Evolutionary conservation across 2,113 vertebrate species (phyloP), one percentile per base, ranked within the genome.

Genomic region (Lanius ludovicianus): DNA sequence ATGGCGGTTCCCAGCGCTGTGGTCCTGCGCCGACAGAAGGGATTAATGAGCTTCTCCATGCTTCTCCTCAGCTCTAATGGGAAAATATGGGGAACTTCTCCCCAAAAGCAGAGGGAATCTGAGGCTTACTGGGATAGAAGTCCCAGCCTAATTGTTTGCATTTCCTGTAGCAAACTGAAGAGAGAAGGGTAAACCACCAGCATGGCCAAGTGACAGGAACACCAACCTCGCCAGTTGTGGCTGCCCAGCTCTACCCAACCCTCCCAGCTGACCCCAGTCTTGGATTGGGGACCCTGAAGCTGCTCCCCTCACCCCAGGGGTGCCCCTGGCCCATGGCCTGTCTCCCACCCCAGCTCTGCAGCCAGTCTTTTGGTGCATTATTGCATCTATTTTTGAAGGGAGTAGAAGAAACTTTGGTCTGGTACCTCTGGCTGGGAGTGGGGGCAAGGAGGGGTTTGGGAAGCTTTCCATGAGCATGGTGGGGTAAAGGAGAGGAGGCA

Each of bases 31-130:
- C 1, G 9, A 28, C 3, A 17, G 13, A 31, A 2, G 8, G 21
- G 18, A 16, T 12, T 1, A 5, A 8, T 0, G 63, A 53, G n/a
- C 13, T 81, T n/a, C 64, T 25, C 31, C 13, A 3, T 0, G 2
- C 27, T 42, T 59, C 44, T 67, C 15, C 11, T 15, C 39, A 24
- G 30, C 14, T 10, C 28, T 2, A 4, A 20, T 1, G 27, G 41
- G 56, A 60, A 62, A 64, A 27, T 0, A 0, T 0, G 3, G 31
- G 52, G n/a, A 37, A 10, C 23, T 15, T 59, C 18, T 79, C 7
- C 23, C 13, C 16, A 11, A 9, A 47, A 47, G 64, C 46, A 47
- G 46, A 47, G 57, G 24, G 41, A 44, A 63, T 2, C 10, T 10
- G 2, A n/a, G 22, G 16, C 21, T 83, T 35, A 11, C 35, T 0